Evolutionary conservation across 1,140 invertebrate genomes (phyloP), one percentile per base, ranked within the genome.

Genomic region (Drosophila albomicans): DNA sequence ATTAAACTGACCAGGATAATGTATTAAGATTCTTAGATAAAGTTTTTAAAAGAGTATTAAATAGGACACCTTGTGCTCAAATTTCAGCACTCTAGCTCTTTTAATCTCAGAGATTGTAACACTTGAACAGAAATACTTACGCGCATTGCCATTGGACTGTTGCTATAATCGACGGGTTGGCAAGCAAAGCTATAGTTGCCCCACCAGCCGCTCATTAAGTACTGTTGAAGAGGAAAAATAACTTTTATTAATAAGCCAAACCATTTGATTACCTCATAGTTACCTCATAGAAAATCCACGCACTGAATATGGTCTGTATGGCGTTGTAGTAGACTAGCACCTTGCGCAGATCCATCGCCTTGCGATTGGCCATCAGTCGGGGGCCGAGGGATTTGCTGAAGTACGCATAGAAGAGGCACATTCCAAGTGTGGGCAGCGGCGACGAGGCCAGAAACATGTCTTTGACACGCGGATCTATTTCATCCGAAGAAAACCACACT

Each of bases 201-300:
- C 94, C 95, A 96, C 96, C 96, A 97, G 61, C 96, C 96, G 78
- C 96, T 97, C 94, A 95, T 95, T 93, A 97, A 93, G 93, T 96
- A 97, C 96, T 97, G 93, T 81, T 94, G 94, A 84, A 72, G 90
- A 70, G 82, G 80, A 77, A 54, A 16, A 11, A 38, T 0, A 38
- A 48, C n/a, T 25, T 41, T 6, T 38, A 59, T 15, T 35, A 46
- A 58, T 58, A 49, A 35, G 15, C 7, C 8, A 15, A 43, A 20
- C 2, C 38, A 7, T 35, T 20, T 61, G 41, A 67, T 25, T 25
- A 25, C 4, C 3, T 25, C 20, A 25, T 25, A 64, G 16, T 69
- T 46, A 98, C 97, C 95, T 98, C 97, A 92, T 97, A 98, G 93
- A 97, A 98, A 93, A 99, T 97, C 96, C 97, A 98, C 38, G 95